phyloP scores from a whole-genome alignment of 1,140 invertebrate genomes.

The Elysia chlorotica region DNA sequence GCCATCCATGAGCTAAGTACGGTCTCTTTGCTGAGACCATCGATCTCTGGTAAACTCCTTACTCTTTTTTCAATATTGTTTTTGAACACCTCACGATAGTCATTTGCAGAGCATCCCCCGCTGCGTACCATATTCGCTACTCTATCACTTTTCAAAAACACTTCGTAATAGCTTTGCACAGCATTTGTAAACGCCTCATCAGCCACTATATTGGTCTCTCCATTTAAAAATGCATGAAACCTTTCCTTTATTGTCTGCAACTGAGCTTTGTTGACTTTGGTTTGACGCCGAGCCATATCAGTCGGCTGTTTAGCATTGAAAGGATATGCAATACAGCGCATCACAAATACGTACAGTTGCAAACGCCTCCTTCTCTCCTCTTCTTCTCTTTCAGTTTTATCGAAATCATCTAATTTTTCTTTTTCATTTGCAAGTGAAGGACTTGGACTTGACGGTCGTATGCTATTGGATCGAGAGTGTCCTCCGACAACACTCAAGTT shows the following conservation, averaged over 20 bases:
- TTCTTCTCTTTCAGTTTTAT: conserved; percentile 58
- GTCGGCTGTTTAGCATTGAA: conserved; percentile 99
- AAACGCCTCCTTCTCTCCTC: conserved; percentile 66
- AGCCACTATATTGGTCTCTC: conserved; percentile 92
- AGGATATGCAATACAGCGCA: conserved; percentile 96
- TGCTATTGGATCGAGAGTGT: conserved; percentile 65
- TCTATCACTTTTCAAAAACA: conserved; percentile 95
- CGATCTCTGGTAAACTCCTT: conserved; percentile 96
- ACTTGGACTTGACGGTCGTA: conserved; percentile 80
- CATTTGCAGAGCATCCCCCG: conserved; percentile 95
- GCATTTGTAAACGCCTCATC: conserved; percentile 99
- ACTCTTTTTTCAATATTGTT: conserved; percentile 97
- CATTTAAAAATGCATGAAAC: conserved; percentile 80
- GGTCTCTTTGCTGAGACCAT: conserved; percentile 98
- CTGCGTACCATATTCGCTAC: conserved; percentile 94
- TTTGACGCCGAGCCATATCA: conserved; percentile 79
- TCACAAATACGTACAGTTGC: conserved; percentile 98
- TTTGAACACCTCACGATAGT: conserved; percentile 96
- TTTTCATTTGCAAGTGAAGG: conserved; percentile 82
- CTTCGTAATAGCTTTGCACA: conserved; percentile 95
- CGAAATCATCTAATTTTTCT: conserved; percentile 56
- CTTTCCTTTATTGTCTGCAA: conserved; percentile 92
- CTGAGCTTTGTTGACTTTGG: conserved; percentile 94
- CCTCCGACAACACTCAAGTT: conserved; percentile 61
- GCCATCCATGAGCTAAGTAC: conserved; percentile 99